These are phyloP conservation scores for Metellina segmentata DNA, from an alignment of 2,888 invertebrate genomes.

Conservation along the genomic window DNA sequence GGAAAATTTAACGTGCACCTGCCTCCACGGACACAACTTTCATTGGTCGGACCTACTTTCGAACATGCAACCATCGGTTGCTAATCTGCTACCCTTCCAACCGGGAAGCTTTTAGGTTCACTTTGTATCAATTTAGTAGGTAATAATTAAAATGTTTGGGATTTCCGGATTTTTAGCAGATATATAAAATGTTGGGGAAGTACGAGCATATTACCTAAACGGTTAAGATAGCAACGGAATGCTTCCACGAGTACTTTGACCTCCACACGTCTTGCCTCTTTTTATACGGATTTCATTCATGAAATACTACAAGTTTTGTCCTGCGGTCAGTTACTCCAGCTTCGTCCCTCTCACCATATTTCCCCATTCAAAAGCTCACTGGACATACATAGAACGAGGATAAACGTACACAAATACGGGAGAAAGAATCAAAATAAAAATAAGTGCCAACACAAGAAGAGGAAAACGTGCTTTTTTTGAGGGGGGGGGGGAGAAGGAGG, in stretches of 20 bases:
- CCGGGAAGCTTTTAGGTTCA: no score
- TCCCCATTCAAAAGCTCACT: neutral
- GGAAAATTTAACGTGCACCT: no score
- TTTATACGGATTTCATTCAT: neutral
- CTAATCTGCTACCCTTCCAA: no score
- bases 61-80: no score
- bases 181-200: no score
- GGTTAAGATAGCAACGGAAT: neutral
- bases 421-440: conserved; percentile 5
- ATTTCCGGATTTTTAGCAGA: no score
- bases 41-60: no score
- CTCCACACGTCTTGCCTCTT: neutral
- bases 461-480: neutral
- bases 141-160: no score
- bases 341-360: neutral
- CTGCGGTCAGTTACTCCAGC: conserved; percentile 20
- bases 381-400: neutral
- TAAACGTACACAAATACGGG: conserved; percentile 1
- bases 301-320: neutral
- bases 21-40: no score
- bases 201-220: no score
- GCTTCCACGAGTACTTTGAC: neutral
- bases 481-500: conserved; percentile 1
- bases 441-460: neutral
- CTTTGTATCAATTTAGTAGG: no score